These are phyloP conservation scores for Platycheirus rosarum DNA, from an alignment of 2,888 invertebrate genomes.

Conservation along the genomic window DNA sequence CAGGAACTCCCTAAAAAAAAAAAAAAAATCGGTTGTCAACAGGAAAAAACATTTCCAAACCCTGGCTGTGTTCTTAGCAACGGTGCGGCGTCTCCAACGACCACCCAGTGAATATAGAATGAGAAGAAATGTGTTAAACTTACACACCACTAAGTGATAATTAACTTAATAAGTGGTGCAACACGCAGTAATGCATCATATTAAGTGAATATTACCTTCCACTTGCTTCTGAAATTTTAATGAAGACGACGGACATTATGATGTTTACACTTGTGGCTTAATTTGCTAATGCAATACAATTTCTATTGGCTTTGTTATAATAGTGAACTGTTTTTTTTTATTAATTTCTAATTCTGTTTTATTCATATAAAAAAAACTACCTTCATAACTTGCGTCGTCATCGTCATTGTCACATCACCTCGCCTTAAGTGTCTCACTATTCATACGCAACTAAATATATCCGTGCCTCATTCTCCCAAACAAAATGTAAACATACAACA, in stretches of 20 bases:
- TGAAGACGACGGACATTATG: conserved; percentile 28
- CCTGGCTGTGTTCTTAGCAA: too few relatives aligned
- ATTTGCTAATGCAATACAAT: conserved; percentile 49
- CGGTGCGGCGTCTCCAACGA: too few relatives aligned
- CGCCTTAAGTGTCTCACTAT: neutral
- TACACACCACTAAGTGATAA: conserved; percentile 72
- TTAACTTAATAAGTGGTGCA: conserved; percentile 68
- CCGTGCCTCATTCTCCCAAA: neutral
- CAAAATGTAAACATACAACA: conserved; percentile 1
- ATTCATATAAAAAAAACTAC: conserved; percentile 21
- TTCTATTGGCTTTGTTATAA: conserved; percentile 31
- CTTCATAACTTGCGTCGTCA: neutral
- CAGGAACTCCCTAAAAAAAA: neutral
- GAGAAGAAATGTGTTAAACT: conserved; percentile 46
- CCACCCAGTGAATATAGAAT: conserved; percentile 47
- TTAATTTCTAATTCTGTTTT: conserved; percentile 7
- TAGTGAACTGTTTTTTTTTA: conserved; percentile 18
- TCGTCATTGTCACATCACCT: neutral
- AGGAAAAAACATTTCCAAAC: neutral
- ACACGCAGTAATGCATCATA: neutral
- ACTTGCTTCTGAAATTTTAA: conserved; percentile 4
- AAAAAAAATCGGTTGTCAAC: neutral
- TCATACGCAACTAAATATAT: conserved; percentile 35
- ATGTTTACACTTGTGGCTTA: conserved; percentile 61
- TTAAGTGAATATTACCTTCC: conserved; percentile 18